Base-by-base conservation (phyloP, 2,113 vertebrate species). In the Carassius auratus region DNA sequence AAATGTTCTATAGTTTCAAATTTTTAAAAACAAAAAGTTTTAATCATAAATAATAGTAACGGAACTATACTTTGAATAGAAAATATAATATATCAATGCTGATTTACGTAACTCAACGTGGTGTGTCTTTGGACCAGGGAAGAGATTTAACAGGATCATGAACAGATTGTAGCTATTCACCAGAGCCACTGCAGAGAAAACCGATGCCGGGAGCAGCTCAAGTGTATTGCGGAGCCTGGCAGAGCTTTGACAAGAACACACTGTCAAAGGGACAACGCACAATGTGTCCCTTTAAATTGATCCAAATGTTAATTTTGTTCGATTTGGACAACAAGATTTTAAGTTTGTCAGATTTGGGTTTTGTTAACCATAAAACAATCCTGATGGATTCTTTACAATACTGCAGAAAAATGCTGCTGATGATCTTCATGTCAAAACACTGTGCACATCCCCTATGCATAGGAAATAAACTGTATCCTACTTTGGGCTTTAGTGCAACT, bases 121-220 rank as follows among this genome's bases (percentile, higher is more conserved):
- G 1, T 52, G 9, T 78, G 75, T 8, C 59, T 66, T 73, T 36
- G 23, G 42, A 48, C 81, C 33, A 55, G 77, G 74, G 42, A 21
- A 21, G 38, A 26, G 19, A 7, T 86, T 85, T 83, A 83, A 77
- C 45, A 74, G n/a, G 50, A 55, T 77, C 76, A 15, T 83, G 81
- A 52, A 30, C 87, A 81, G 21, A 15, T n/a, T 61, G 61, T 76
- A 52, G 85, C 81, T 71, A 59, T 69, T 48, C 14, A 79, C 87
- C 83, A 73, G n/a, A 15, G 69, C 14, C 50, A 84, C 87, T 88
- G 87, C 87, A 81, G 85, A 84, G 85, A 86, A 88, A 88, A 83
- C 26, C 61, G 87, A 88, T 76, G 69, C 82, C 61, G 55, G 62
- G 57, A 30, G 9, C 80, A 84, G 81, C 59, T 33, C 9, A 75